These are phyloP conservation scores for Branchinecta sandiegonensis DNA, from an alignment of 2,888 invertebrate genomes.

Conservation along the genomic window DNA sequence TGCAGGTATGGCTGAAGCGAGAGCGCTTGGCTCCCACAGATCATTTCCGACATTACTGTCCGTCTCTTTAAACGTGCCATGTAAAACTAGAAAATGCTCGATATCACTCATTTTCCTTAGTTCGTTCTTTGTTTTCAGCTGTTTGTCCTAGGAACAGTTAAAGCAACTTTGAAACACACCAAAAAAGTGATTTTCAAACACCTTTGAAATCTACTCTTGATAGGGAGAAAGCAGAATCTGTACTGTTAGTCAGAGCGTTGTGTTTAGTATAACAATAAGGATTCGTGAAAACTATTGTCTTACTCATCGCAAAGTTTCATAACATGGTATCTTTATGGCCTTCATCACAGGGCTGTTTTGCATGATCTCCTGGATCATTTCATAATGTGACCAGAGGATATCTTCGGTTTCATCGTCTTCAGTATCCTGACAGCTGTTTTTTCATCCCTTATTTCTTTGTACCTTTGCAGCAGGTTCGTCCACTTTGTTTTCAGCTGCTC, in stretches of 20 bases:
- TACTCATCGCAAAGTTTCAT: too few species aligned
- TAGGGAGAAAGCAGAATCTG: too few species aligned
- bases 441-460: constrained; percentile 1
- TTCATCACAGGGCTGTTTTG: not conserved
- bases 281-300: too few species aligned
- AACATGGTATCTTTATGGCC: not conserved
- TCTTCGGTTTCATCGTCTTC: constrained; percentile 11
- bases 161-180: not conserved
- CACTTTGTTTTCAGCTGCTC: constrained; percentile 11
- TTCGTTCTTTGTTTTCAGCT: constrained; percentile 14
- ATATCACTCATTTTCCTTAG: constrained; percentile 6
- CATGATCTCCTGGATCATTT: not conserved
- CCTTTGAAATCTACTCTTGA: too few species aligned
- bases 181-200: not conserved
- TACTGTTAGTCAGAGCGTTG: too few species aligned
- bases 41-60: constrained; percentile 4
- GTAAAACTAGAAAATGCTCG: constrained; percentile 10
- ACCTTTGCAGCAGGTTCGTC: not conserved
- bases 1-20: constrained; percentile 6
- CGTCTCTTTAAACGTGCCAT: constrained; percentile 4
- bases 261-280: too few species aligned
- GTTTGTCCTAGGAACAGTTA: constrained; percentile 7
- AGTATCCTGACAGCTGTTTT: constrained; percentile 6
- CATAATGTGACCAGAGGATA: constrained; percentile 1
- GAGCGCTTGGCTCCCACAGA: constrained; percentile 11